Evolutionary conservation across 2,113 vertebrate genomes (phyloP), one percentile per base, ranked within the genome.

Genomic region (Columba livia): DNA sequence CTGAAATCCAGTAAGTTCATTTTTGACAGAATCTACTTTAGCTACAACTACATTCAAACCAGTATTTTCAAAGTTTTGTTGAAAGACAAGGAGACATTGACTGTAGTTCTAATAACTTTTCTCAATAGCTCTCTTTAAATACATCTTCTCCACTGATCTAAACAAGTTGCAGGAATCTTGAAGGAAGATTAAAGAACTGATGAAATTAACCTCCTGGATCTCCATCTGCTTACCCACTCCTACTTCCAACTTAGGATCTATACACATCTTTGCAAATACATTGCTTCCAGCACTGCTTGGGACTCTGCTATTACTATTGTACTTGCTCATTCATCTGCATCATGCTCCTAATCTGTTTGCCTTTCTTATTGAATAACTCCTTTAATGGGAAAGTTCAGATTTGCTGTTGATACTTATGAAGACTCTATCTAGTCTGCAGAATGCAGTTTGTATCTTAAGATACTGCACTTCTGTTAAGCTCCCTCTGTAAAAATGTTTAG

Each of bases 201-300:
- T 72, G n/a, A 94, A 91, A 72, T 77, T 47, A 93, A 91, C 62
- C 71, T 82, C 54, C 25, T 57, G 34, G 50, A 34, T 62, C 60
- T 56, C 40, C 38, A 47, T 73, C 66, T 85, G 42, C 79, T 88
- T 36, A 79, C 25, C 15, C 23, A 53, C 25, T 56, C 36, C 29
- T 36, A 25, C 53, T 56, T 72, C 31, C 65, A 19, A 56, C 20
- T 73, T 38, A 17, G 40, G 67, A 54, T 66, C 47, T 62, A 19
- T 32, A 54, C 2, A 11, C 38, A 40, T 73, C 20, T 88, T 56
- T 56, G 34, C 17, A 78, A 87, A 74, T 32, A 28, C 23, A 7
- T 21, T 58, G 13, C 15, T 81, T 64, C 40, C 21, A 65, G 57
- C 28, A 12, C 40, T 92, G 54, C 48, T 58, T 54, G 24, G 20